Evolutionary conservation across 2,113 vertebrate species (phyloP), one percentile per base, ranked within the genome.

Genomic region (Pavo muticus): DNA sequence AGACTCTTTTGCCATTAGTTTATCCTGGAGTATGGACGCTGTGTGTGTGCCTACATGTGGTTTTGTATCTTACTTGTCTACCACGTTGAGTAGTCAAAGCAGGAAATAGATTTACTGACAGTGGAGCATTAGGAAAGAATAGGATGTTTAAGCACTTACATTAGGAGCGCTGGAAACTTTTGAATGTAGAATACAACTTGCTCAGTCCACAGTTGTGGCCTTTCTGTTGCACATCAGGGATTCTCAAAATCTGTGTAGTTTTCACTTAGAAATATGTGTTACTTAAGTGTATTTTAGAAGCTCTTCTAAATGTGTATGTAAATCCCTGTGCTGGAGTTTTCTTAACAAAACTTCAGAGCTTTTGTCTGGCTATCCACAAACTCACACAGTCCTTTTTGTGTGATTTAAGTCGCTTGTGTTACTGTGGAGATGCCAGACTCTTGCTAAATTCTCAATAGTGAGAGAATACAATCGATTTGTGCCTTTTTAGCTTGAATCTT

Each of bases 91-190:
- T 45, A 91, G 89, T 64, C 50, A 92, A 92, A 94, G 89, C 17
- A 0, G 74, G 70, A 94, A 94, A 92, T 15, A 95, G 82, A 83
- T 94, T 76, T 94, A 83, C 81, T 92, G 93, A 91, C 91, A 97
- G 67, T 83, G 56, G 77, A 54, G 39, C 0, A 1, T 76, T 91
- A 79, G 87, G 93, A 92, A 95, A 95, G 87, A 96, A 74, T 71
- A 56, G 78, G 52, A 39, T 88, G 60, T 91, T 92, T 91, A 90
- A 84, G 44, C 75, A 30, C 64, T 83, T 67, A 6, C 1, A 9
- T 85, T 79, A 79, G 88, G 56, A 91, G 74, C 90, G 44, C 71
- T 93, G 91, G 78, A 94, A 95, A 92, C 63, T 85, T 75, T 44
- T 85, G 45, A 40, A 8, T 74, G 64, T 80, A 35, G 68, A 79